A percentile compares a stretch with the other conserved stretches of the same genome.
phyloP scores from a whole-genome alignment of 2,888 invertebrate species.

The Mimas tiliae region DNA sequence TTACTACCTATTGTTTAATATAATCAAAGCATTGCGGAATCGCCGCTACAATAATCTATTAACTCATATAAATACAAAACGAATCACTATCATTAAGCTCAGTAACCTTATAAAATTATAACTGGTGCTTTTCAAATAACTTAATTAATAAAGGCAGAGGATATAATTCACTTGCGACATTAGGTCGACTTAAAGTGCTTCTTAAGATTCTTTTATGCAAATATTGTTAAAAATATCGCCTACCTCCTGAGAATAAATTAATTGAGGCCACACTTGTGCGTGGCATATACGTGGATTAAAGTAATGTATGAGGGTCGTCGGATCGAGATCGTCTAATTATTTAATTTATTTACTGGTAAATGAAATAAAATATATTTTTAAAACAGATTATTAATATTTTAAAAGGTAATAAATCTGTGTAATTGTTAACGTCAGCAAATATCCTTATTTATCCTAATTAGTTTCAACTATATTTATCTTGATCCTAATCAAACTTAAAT shows the following conservation, averaged over 20 bases:
- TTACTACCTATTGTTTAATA: background rate
- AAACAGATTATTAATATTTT: background rate
- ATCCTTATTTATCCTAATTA: background rate
- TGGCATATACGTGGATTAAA: constrained; percentile 66
- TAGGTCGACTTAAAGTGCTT: constrained; percentile 68
- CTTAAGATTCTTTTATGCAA: constrained; percentile 79
- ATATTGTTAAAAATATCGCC: constrained; percentile 67
- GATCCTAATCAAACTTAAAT: constrained; percentile 26
- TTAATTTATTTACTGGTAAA: constrained; percentile 65
- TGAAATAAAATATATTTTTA: constrained; percentile 29
- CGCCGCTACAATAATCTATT: background rate
- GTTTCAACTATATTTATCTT: background rate
- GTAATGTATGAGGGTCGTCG: constrained; percentile 66
- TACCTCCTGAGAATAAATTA: constrained; percentile 64
- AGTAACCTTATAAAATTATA: constrained; percentile 27
- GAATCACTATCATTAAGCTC: constrained; percentile 18
- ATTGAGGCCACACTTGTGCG: constrained; percentile 66
- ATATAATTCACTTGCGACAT: constrained; percentile 66
- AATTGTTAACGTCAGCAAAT: background rate
- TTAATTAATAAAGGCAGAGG: constrained; percentile 65
- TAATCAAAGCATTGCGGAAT: constrained; percentile 1
- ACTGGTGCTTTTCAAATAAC: constrained; percentile 54
- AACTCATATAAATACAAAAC: background rate
- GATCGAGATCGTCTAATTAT: constrained; percentile 72
- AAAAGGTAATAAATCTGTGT: background rate